Percentiles rank a stretch among this genome's conserved stretches.
phyloP scores from a whole-genome alignment of 2,113 vertebrate species.

The Leucopsar rothschildi region DNA sequence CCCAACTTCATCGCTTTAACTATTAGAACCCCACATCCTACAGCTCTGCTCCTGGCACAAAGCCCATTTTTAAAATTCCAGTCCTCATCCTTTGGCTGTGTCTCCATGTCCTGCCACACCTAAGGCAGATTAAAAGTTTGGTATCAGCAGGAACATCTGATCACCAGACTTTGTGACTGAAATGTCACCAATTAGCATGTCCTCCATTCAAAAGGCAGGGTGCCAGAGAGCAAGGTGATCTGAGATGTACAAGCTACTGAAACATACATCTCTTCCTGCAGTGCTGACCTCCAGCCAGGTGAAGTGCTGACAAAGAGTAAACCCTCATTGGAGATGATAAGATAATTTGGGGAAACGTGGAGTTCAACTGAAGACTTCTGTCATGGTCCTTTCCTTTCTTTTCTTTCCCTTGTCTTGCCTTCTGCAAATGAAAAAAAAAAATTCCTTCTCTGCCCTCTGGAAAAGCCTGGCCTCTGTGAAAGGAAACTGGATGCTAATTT shows the following conservation, averaged over 20 bases:
- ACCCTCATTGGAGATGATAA: not conserved
- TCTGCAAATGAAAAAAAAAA: no score
- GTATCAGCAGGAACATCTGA: not conserved
- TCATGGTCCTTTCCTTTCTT: not conserved
- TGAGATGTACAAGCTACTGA: rapidly evolving
- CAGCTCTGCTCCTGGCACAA: not conserved
- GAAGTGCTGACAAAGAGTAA: not conserved
- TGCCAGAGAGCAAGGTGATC: not conserved
- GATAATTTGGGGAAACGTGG: not conserved
- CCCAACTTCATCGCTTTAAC: no score
- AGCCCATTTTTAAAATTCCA: not conserved
- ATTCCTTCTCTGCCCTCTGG: not conserved
- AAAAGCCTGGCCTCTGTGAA: not conserved
- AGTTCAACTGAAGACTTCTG: not conserved
- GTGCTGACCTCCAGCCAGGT: not conserved
- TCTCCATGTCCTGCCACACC: not conserved
- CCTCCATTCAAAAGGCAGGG: not conserved
- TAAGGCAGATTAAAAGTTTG: not conserved
- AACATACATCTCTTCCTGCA: not conserved
- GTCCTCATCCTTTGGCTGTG: not conserved
- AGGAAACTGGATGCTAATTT: not conserved
- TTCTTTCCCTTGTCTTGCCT: no score
- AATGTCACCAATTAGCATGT: not conserved
- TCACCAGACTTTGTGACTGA: not conserved
- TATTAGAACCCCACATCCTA: no score